These are phyloP conservation scores for Agapornis roseicollis DNA, from an alignment of 2,113 vertebrate genomes.

Conservation along the genomic window DNA sequence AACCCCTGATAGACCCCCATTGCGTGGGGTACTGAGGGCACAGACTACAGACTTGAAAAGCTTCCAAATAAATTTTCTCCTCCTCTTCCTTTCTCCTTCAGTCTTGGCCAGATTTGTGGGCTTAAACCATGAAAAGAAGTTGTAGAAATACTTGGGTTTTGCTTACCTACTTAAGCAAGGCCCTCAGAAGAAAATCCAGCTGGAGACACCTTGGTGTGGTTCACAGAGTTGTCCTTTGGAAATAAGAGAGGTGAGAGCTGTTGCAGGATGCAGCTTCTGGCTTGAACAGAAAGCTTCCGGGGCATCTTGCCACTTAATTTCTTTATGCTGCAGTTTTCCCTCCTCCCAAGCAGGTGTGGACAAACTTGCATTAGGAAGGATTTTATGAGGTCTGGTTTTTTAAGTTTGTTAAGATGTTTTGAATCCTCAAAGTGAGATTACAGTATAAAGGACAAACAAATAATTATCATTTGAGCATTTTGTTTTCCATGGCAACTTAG, in stretches of 20 bases:
- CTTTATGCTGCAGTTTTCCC: neutral
- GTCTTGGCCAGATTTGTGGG: neutral
- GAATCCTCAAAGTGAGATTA: neutral
- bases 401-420: neutral
- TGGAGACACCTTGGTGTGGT: neutral
- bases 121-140: neutral
- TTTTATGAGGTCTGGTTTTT: neutral
- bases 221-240: neutral
- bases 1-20: neutral
- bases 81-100: neutral
- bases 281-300: neutral
- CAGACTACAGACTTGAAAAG: neutral
- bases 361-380: neutral
- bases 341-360: neutral
- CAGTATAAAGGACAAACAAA: neutral
- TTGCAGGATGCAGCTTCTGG: neutral
- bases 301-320: neutral
- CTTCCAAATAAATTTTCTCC: neutral
- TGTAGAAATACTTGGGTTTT: neutral
- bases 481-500: neutral
- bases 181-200: neutral
- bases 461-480: neutral
- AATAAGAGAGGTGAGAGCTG: neutral
- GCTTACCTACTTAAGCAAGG: neutral
- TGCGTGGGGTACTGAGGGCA: rapidly evolving